Conservation (phyloP, 2,797 vertebrate species). For the Rhodeus uyekii region DNA sequence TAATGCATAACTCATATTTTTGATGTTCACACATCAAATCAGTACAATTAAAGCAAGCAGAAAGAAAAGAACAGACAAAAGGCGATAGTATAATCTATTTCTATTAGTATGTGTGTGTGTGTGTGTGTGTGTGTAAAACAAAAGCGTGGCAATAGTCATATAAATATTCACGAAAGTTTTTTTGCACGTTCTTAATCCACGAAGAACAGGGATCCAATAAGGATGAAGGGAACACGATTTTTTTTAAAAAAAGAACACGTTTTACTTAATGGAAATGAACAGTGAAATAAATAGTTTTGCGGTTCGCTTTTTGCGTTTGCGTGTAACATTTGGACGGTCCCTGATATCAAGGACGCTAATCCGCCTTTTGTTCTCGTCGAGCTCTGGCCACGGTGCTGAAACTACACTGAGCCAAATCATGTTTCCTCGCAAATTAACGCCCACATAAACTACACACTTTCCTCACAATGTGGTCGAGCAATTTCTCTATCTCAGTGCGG, state of each 20-base stretch:
- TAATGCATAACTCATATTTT: no score
- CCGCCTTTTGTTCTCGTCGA: conserved; percentile 82
- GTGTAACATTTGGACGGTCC: conserved; percentile 62
- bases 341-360: conserved; percentile 77
- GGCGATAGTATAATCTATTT: no score
- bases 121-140: no score
- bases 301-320: conserved; percentile 35
- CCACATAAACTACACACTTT: conserved; percentile 24
- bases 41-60: neutral
- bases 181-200: neutral
- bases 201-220: neutral
- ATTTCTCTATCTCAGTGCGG: neutral
- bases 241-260: neutral
- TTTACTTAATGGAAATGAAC: neutral
- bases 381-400: conserved; percentile 81
- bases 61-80: neutral
- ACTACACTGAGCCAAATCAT: conserved; percentile 52
- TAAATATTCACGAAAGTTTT: neutral
- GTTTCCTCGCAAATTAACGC: conserved; percentile 44
- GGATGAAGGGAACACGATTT: no score
- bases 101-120: no score
- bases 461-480: neutral
- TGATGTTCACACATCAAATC: neutral
- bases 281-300: neutral
- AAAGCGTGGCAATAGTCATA: neutral